phyloP scores from a whole-genome alignment of 2,113 vertebrate species.

The Neoarius graeffei region DNA sequence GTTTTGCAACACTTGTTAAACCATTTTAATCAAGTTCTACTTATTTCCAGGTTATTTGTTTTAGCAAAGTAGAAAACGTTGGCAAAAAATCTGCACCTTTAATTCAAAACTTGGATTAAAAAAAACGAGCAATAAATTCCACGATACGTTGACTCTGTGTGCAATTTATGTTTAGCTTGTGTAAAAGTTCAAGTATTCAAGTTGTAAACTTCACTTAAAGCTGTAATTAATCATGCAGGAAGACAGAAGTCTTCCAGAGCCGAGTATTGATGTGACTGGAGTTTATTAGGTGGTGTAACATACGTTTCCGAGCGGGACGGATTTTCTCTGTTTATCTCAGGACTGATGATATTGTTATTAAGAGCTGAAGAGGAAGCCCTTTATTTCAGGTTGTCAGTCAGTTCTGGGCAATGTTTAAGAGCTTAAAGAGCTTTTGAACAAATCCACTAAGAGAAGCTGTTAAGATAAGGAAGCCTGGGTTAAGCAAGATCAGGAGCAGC shows the following conservation, averaged over 20 bases:
- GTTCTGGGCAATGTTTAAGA: neutral
- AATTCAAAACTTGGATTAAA: neutral
- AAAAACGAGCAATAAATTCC: neutral
- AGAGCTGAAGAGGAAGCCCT: neutral
- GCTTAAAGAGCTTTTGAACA: neutral
- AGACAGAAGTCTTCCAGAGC: constrained; percentile 1
- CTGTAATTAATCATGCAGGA: neutral
- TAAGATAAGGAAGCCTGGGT: neutral
- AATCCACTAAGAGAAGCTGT: neutral
- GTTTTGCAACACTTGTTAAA: neutral
- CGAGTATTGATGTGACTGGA: neutral
- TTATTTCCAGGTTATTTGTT: neutral
- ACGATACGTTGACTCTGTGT: neutral
- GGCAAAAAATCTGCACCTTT: neutral
- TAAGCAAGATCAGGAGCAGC: neutral
- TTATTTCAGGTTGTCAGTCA: neutral
- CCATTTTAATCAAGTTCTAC: neutral
- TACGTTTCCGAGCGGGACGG: neutral
- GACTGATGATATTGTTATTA: neutral
- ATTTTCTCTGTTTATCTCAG: neutral
- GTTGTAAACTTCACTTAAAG: neutral
- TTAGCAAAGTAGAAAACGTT: neutral
- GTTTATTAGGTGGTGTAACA: neutral
- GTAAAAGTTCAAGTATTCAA: neutral
- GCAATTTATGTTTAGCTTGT: neutral